Base-by-base conservation (phyloP, 1,140 invertebrate genomes). In the Panagrolaimus sp. region DNA sequence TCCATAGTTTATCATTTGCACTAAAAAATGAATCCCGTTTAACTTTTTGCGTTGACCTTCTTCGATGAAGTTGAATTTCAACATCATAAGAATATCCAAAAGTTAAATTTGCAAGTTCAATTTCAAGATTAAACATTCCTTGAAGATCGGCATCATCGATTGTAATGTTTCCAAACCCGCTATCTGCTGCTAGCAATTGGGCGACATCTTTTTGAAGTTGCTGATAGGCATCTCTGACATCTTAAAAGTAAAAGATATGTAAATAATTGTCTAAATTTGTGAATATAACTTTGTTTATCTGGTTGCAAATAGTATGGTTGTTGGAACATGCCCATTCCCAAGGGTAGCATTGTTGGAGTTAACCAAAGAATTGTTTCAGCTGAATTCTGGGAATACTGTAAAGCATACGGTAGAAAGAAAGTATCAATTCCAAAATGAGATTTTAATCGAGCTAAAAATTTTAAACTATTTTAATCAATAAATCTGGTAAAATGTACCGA, bases 341-440 rank as follows among this genome's bases (percentile, higher is more conserved):
- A 55, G 1, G 68, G 68, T 15, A 69, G 58, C 68, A 69, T 69
- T n/a, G 58, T 43, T 8, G 45, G 45, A 17, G 68, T 69, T 24
- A 64, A 4, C 68, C 68, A 69, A 4, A 69, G 38, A n/a, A 69
- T 47, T 14, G 68, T 69, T 47, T 64, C 4, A 28, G 46, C 43
- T 12, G 68, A 69, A 15, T 69, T 46, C 1, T 38, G 24, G 14
- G n/a, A 15, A 28, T 69, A 69, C 15, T 64, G 55, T 10, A 69
- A 32, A n/a, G 68, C 68, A 63, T 69, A 69, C 8, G 68, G 28
- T 15, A 64, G 24, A 17, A 69, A n/a, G 43, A 63, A 43, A 12
- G 68, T 69, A 46, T 69, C 68, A 48, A 69, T 69, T 17, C 68
- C 68, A 43, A 69, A 69, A n/a, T 64, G 15, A 24, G 28, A 43